Evolutionary conservation across 2,888 invertebrate species (phyloP).

Genomic region (Drosophila cracens): DNA sequence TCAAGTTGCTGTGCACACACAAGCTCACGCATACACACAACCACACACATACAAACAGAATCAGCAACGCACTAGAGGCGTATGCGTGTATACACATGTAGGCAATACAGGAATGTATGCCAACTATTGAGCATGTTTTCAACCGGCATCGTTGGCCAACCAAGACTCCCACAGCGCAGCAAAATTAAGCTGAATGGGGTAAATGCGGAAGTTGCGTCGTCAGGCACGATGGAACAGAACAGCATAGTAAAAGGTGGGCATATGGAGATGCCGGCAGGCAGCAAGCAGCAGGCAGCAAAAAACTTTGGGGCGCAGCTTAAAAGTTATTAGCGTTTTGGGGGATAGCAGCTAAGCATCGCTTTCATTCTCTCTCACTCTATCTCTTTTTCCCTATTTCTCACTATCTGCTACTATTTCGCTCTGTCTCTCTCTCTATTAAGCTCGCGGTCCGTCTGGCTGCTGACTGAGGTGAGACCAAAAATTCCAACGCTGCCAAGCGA

Average conservation of each 20-base stretch:
- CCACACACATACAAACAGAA: neutral
- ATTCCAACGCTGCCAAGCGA: conserved; percentile 60
- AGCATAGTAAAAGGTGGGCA: conserved; percentile 28
- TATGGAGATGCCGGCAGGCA: conserved; percentile 8
- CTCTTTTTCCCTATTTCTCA: neutral
- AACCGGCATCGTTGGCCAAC: conserved; percentile 63
- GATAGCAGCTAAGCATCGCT: conserved; percentile 43
- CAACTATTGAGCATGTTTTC: conserved; percentile 74
- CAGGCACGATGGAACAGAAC: conserved; percentile 60
- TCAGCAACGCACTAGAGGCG: conserved; percentile 18
- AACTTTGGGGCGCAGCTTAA: conserved; percentile 74
- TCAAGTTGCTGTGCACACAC: conserved; percentile 56
- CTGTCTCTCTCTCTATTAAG: neutral
- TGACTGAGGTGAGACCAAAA: conserved; percentile 71
- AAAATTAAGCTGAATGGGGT: conserved; percentile 72
- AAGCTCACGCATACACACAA: conserved; percentile 17
- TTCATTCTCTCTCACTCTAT: neutral
- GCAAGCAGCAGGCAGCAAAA: conserved; percentile 50
- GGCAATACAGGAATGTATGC: conserved; percentile 47
- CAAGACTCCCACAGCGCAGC: conserved; percentile 52
- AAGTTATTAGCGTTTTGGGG: conserved; percentile 80
- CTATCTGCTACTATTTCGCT: neutral
- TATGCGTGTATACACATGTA: conserved; percentile 62
- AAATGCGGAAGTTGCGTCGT: conserved; percentile 76
- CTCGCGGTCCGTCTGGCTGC: conserved; percentile 22